Percentiles rank a stretch among this genome's conserved stretches.
These are phyloP conservation scores for Lateolabrax maculatus DNA, from an alignment of 2,797 vertebrate species.

Conservation along the genomic window DNA sequence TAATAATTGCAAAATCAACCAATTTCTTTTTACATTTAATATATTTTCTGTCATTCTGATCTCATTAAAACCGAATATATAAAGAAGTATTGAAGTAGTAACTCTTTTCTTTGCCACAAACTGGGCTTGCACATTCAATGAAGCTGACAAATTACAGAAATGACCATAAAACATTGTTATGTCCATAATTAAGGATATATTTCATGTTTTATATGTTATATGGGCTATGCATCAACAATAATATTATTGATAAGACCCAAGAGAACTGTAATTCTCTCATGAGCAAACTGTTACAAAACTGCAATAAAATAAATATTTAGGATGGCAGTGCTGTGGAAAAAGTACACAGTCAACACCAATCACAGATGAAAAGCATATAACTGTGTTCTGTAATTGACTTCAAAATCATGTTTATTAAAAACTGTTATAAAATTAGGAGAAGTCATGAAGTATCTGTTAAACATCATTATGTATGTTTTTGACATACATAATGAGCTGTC, in stretches of 20 bases:
- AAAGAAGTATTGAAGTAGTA: background rate
- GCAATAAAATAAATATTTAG: background rate
- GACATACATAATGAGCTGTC: too few relatives aligned
- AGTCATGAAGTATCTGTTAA: background rate
- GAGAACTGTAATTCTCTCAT: background rate
- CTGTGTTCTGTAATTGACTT: background rate
- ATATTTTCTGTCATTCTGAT: background rate
- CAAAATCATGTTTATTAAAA: background rate
- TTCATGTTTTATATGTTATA: background rate
- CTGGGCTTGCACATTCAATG: background rate
- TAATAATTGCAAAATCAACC: background rate
- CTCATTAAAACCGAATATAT: background rate
- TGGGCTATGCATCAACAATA: background rate
- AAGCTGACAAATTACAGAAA: conserved; percentile 1
- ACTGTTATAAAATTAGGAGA: too few relatives aligned
- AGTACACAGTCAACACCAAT: too few relatives aligned
- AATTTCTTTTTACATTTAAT: background rate
- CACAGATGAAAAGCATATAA: background rate
- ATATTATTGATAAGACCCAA: background rate
- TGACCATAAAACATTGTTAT: background rate
- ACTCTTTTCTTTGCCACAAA: background rate
- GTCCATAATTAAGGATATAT: background rate
- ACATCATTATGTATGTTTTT: background rate
- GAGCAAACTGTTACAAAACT: background rate
- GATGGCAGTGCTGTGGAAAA: background rate